Percentiles rank a stretch among this genome's conserved stretches.
Conservation (phyloP, 2,113 vertebrate genomes). For the Hippocampus barbouri region DNA sequence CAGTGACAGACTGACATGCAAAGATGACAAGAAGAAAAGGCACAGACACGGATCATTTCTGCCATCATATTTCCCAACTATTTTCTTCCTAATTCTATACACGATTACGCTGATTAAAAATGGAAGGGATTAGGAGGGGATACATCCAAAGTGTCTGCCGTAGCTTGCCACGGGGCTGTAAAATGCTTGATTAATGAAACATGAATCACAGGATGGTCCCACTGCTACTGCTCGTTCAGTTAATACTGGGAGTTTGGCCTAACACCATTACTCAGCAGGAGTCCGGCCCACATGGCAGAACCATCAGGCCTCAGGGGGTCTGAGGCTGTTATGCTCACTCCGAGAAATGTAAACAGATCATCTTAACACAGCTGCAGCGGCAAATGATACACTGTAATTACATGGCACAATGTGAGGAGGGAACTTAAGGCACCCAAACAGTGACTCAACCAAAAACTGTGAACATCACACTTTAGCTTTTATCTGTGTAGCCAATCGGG, state of each 20-base stretch:
- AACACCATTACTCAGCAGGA: slow-evolving; percentile 64
- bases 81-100: slow-evolving; percentile 45
- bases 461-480: background rate
- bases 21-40: background rate
- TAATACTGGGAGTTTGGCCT: slow-evolving; percentile 55
- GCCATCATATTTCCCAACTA: slow-evolving; percentile 34
- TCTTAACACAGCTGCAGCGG: slow-evolving; percentile 34
- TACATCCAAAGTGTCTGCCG: slow-evolving; percentile 52
- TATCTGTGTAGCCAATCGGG: slow-evolving; percentile 1
- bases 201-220: slow-evolving; percentile 61
- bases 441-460: background rate
- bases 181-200: slow-evolving; percentile 70
- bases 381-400: slow-evolving; percentile 29
- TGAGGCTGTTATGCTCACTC: slow-evolving; percentile 26
- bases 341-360: slow-evolving; percentile 44
- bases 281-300: slow-evolving; percentile 38
- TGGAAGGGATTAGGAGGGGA: slow-evolving; percentile 58
- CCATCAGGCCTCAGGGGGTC: slow-evolving; percentile 30
- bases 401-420: slow-evolving; percentile 5
- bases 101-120: slow-evolving; percentile 70
- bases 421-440: background rate
- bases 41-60: slow-evolving; percentile 1
- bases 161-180: slow-evolving; percentile 46
- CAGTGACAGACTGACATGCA: background rate
- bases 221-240: slow-evolving; percentile 46